Conservation (phyloP, 2,113 vertebrate genomes). For the Coreoperca whiteheadi region DNA sequence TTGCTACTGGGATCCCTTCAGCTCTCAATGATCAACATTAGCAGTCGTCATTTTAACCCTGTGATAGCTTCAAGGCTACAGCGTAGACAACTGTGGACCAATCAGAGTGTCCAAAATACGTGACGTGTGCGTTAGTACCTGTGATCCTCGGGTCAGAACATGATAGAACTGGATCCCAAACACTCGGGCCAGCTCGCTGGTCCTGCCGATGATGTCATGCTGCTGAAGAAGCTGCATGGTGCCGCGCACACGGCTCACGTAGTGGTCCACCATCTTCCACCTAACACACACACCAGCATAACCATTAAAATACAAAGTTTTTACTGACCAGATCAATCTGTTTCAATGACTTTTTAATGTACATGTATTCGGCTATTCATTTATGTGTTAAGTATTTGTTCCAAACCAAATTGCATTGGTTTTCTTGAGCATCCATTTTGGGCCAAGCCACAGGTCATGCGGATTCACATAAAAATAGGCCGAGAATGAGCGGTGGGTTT, state of each 20-base stretch:
- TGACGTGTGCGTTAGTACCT: slow-evolving; percentile 64
- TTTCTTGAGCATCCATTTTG: not conserved
- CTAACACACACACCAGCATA: slow-evolving; percentile 74
- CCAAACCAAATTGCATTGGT: not conserved
- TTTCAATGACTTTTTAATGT: too few species aligned
- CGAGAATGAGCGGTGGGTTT: not conserved
- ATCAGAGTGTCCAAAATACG: not conserved
- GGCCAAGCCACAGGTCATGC: not conserved
- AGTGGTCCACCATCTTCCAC: slow-evolving; percentile 98
- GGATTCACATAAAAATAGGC: not conserved
- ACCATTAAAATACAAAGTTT: not conserved
- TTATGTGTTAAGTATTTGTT: not conserved
- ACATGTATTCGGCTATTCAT: too few species aligned
- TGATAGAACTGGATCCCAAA: slow-evolving; percentile 99
- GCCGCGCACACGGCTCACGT: slow-evolving; percentile 90
- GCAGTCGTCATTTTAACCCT: too few species aligned
- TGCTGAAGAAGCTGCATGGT: slow-evolving; percentile 93
- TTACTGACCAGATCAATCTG: not conserved
- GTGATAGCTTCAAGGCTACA: not conserved
- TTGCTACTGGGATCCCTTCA: not conserved
- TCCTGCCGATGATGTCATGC: slow-evolving; percentile 94
- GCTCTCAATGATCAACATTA: too few species aligned
- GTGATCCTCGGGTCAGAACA: slow-evolving; percentile 95
- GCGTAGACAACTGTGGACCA: not conserved
- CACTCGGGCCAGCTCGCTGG: slow-evolving; percentile 95